These are phyloP conservation scores for Corythaeola cristata DNA, from an alignment of 2,113 vertebrate species.

Conservation along the genomic window DNA sequence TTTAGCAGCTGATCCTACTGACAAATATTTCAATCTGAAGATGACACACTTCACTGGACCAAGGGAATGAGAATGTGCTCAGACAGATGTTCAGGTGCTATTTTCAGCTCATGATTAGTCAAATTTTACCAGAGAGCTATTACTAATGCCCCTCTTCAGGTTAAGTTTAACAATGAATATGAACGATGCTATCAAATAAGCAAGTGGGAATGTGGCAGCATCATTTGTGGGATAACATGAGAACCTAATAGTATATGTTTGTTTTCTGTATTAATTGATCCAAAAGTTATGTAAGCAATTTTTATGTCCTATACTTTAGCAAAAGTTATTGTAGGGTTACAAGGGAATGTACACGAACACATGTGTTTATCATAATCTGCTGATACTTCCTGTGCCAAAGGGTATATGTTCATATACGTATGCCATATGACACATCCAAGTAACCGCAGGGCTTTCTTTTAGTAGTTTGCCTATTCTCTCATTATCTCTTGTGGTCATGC, in stretches of 20 bases:
- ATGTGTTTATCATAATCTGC: neutral
- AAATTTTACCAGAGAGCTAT: neutral
- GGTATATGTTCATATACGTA: neutral
- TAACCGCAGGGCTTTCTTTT: neutral
- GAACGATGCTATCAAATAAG: neutral
- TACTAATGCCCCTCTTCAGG: neutral
- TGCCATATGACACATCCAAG: neutral
- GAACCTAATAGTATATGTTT: fast-evolving
- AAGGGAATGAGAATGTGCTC: neutral
- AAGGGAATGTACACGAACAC: neutral
- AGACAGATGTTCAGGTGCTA: neutral
- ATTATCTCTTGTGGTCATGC: neutral
- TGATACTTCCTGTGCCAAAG: neutral
- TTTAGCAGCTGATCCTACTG: neutral
- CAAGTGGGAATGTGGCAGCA: neutral
- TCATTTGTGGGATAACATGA: neutral
- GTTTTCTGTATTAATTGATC: neutral
- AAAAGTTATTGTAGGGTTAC: neutral
- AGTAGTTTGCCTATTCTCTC: neutral
- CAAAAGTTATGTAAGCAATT: neutral
- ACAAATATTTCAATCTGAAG: neutral
- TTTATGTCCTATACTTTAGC: neutral
- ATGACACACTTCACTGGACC: neutral
- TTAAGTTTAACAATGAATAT: neutral
- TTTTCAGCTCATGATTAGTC: neutral